Evolutionary conservation across 2,797 vertebrate species (phyloP).

Genomic region (Hybognathus amarus): DNA sequence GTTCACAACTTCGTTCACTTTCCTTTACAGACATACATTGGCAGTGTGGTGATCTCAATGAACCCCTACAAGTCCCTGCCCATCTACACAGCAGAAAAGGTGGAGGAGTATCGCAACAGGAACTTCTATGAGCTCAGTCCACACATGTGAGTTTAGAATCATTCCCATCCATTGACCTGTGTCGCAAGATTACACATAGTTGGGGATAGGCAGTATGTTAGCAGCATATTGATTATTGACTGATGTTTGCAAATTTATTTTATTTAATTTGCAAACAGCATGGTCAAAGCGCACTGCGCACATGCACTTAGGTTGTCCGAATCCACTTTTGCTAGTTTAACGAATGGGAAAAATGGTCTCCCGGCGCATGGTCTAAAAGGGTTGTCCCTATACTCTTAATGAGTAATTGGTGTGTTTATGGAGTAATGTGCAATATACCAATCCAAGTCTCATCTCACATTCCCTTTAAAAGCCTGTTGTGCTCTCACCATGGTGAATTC

Average conservation of each 20-base stretch:
- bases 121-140: constrained; percentile 99
- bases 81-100: constrained; percentile 96
- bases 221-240: not conserved
- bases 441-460: too few relatives aligned
- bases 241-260: not conserved
- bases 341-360: too few relatives aligned
- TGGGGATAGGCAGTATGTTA: not conserved
- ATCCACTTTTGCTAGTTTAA: too few relatives aligned
- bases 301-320: too few relatives aligned
- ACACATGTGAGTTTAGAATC: constrained; percentile 93
- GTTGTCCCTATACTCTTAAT: too few relatives aligned
- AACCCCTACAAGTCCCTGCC: constrained; percentile 93
- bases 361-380: too few relatives aligned
- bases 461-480: too few relatives aligned
- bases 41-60: constrained; percentile 97
- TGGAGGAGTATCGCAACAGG: constrained; percentile 98
- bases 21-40: constrained; percentile 91
- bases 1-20: not conserved
- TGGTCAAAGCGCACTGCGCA: too few relatives aligned
- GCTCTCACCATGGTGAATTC: too few relatives aligned
- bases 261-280: not conserved
- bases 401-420: too few relatives aligned
- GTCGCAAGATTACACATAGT: not conserved
- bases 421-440: too few relatives aligned
- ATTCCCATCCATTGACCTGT: not conserved